Conservation (phyloP, 2,113 vertebrate genomes). For the Cnemophilus loriae region DNA sequence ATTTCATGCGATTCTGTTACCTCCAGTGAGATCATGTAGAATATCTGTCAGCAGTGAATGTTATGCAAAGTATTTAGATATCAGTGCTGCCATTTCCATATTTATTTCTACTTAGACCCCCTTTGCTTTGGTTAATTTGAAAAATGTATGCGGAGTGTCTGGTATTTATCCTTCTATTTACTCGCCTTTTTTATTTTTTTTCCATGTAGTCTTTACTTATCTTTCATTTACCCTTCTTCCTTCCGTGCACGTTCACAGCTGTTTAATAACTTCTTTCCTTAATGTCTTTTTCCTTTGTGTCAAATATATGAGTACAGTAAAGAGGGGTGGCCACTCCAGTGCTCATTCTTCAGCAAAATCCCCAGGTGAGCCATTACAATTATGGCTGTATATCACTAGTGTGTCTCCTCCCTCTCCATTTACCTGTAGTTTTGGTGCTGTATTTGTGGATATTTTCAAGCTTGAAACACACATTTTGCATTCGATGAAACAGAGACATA, state of each 20-base stretch:
- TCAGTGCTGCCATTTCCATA: background rate
- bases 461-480: background rate
- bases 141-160: background rate
- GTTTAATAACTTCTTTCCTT: conserved; percentile 73
- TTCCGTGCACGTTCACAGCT: conserved; percentile 19
- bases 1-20: background rate
- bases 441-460: conserved; percentile 48
- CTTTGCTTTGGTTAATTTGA: background rate
- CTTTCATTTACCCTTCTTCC: conserved; percentile 19
- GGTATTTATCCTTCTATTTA: background rate
- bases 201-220: background rate
- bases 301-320: conserved; percentile 80
- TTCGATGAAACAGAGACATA: background rate
- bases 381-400: conserved; percentile 66
- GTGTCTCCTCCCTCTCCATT: conserved; percentile 56
- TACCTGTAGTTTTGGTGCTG: conserved; percentile 4
- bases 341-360: conserved; percentile 86
- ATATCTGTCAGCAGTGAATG: background rate
- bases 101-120: background rate
- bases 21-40: background rate
- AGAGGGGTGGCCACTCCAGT: conserved; percentile 84
- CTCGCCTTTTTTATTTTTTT: background rate
- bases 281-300: conserved; percentile 70
- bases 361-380: conserved; percentile 85
- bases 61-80: background rate